phyloP scores from a whole-genome alignment of 2,888 invertebrate genomes.

The Drosophila pegasa region DNA sequence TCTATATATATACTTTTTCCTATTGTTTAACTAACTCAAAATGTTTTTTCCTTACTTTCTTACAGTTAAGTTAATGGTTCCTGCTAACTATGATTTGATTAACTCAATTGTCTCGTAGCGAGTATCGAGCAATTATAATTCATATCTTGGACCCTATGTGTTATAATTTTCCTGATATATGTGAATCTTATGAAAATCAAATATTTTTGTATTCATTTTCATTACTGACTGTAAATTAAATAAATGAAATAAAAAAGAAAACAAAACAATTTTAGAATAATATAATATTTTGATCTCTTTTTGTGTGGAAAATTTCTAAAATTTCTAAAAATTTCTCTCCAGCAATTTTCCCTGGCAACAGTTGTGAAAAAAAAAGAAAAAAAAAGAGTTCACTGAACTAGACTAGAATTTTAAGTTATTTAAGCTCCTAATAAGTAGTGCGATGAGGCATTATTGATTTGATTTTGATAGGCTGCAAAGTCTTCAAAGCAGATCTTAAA shows the following conservation, averaged over 20 bases:
- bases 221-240: conserved; percentile 70
- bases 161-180: conserved; percentile 50
- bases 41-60: neutral
- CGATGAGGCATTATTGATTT: no score
- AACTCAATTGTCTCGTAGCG: conserved; percentile 37
- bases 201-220: conserved; percentile 70
- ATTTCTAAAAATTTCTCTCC: neutral
- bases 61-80: conserved; percentile 46
- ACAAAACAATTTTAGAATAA: conserved; percentile 34
- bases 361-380: neutral
- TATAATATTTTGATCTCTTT: conserved; percentile 6
- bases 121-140: conserved; percentile 28
- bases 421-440: no score
- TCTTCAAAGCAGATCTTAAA: neutral
- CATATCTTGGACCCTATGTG: conserved; percentile 53
- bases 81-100: conserved; percentile 41
- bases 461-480: no score
- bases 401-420: no score
- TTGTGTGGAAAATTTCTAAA: neutral
- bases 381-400: conserved; percentile 2
- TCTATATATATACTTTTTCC: conserved; percentile 4
- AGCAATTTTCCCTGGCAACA: neutral
- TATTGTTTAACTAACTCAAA: neutral
- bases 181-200: conserved; percentile 55
- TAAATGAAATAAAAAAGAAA: conserved; percentile 53